A percentile compares a stretch with the other conserved stretches of the same genome.
phyloP scores from a whole-genome alignment of 2,888 invertebrate species.

The Cepaea hortensis region DNA sequence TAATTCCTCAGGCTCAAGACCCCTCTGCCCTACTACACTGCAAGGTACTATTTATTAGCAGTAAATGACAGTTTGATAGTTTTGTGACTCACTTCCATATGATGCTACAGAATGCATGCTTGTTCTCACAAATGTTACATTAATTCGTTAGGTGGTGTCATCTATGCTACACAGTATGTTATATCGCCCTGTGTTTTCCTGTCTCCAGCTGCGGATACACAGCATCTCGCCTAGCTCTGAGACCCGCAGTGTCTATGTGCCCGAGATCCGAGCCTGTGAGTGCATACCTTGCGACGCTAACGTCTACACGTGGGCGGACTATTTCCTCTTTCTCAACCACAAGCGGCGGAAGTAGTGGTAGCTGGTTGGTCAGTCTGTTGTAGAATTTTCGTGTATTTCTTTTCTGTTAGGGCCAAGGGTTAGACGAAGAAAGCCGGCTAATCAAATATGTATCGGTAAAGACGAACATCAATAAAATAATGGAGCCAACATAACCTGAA shows the following conservation, averaged over 20 bases:
- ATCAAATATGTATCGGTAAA: not conserved
- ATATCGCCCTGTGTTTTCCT: no score
- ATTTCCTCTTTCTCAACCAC: constrained; percentile 31
- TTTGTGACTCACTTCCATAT: no score
- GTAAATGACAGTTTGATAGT: no score
- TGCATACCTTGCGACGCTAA: constrained; percentile 37
- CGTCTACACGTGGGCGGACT: constrained; percentile 38
- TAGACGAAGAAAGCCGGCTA: not conserved
- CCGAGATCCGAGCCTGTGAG: constrained; percentile 37
- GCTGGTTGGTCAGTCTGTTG: not conserved
- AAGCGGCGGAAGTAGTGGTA: constrained; percentile 2
- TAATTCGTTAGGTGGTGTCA: no score
- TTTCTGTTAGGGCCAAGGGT: not conserved
- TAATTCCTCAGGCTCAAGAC: no score
- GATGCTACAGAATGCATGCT: no score
- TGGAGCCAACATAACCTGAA: no score
- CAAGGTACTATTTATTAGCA: no score
- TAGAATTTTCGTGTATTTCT: not conserved
- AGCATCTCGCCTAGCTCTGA: not conserved
- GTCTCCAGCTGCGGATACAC: not conserved
- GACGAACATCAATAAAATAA: no score
- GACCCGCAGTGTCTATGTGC: constrained; percentile 27
- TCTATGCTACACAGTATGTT: no score
- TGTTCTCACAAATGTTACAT: no score
- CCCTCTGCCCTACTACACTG: no score